phyloP scores from a whole-genome alignment of 2,888 invertebrate species.

The Nemapogon koenigi region DNA sequence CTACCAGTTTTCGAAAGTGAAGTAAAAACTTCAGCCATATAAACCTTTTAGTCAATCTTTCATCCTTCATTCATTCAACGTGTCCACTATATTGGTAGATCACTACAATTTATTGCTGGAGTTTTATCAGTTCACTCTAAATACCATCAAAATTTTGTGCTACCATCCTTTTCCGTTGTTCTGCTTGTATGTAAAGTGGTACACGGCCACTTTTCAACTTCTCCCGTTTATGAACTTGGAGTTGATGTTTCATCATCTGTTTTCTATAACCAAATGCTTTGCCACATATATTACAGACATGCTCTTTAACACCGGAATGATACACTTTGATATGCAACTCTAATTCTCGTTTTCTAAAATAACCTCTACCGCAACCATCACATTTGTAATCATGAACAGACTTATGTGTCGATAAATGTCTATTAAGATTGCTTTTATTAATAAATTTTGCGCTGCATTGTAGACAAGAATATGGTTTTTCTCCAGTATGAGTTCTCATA shows the following conservation, averaged over 20 bases:
- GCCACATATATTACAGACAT: conserved; percentile 41
- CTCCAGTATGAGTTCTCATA: conserved; percentile 49
- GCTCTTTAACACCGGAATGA: conserved; percentile 45
- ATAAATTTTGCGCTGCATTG: conserved; percentile 42
- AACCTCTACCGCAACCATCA: conserved; percentile 40
- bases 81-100: too few relatives aligned
- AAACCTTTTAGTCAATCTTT: too few relatives aligned
- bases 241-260: conserved; percentile 53
- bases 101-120: too few relatives aligned
- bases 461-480: conserved; percentile 45
- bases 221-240: conserved; percentile 45
- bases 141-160: too few relatives aligned
- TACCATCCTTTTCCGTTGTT: too few relatives aligned
- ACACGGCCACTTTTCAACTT: conserved; percentile 39
- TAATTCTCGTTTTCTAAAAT: conserved; percentile 35
- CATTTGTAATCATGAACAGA: conserved; percentile 37
- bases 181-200: conserved; percentile 43
- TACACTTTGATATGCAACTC: conserved; percentile 47
- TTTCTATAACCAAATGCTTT: conserved; percentile 50
- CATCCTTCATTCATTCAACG: too few relatives aligned
- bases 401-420: conserved; percentile 39
- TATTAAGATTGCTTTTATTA: conserved; percentile 48
- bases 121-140: too few relatives aligned
- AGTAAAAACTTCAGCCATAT: too few relatives aligned
- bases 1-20: too few relatives aligned